Base-by-base conservation (phyloP, 2,797 vertebrate genomes). In the Smutsia temminckii region DNA sequence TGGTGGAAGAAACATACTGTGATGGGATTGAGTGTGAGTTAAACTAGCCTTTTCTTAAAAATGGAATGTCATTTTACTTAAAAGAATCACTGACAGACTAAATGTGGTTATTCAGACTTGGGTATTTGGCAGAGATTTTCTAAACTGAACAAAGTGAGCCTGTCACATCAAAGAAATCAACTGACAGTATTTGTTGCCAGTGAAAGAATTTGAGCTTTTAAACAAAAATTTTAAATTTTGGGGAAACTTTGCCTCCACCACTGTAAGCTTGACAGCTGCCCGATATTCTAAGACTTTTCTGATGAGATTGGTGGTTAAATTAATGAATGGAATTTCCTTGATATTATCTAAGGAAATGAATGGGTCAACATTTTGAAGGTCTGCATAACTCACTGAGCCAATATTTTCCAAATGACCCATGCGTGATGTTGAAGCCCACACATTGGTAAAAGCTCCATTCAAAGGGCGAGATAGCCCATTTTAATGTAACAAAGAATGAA, bases 121-220 rank as follows among this genome's bases (percentile, higher is more conserved):
- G 25, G 40, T 68, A 27, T 77, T 53, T 66, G 95, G 94, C 90
- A 92, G 88, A 59, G 61, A 3, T 46, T 80, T 95, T 84, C 86
- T 91, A 27, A 93, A 95, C 91, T 95, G 89, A 97, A 89, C 81
- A 93, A 94, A 91, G 77, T 20, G 20, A 95, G 79, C 69, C 74
- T 68, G 53, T 90, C 71, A 85, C 6, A 16, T 93, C 95, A 95
- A 46, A 94, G 83, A 88, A 87, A 81, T 32, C 66, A 14, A 88
- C 75, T 55, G 80, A 93, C 85, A 75, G 74, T 13, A n/a, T 92
- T 51, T 81, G 77, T 90, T 93, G 92, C 93, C 95, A 94, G 14
- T 32, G 68, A 88, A n/a, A 89, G 85, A 72, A 88, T 40, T 32
- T 75, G 83, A 95, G 79, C 37, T 89, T 84, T 96, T 46, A 61